Conservation (phyloP, 1,140 invertebrate species). For the Dendroctonus valens region DNA sequence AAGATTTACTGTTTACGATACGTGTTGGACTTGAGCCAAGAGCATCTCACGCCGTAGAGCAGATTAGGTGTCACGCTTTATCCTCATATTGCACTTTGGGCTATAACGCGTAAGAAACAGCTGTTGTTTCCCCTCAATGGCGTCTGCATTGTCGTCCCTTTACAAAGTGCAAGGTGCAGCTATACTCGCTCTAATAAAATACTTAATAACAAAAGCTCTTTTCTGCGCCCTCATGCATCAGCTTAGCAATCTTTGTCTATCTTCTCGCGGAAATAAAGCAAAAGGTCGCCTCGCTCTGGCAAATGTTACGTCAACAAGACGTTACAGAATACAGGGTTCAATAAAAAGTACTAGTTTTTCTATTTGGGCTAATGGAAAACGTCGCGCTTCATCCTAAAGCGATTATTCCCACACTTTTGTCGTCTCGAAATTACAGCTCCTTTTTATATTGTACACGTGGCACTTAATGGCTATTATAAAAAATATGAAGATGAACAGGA, state of each 20-base stretch:
- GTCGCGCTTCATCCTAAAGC: too few relatives aligned
- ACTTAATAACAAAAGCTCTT: constrained; percentile 28
- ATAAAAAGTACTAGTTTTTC: too few relatives aligned
- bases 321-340: neutral
- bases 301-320: neutral
- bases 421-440: too few relatives aligned
- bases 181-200: constrained; percentile 22
- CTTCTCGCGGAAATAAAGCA: constrained; percentile 5
- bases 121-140: constrained; percentile 30
- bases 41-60: constrained; percentile 22
- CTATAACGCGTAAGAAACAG: constrained; percentile 33
- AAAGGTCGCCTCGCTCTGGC: constrained; percentile 1
- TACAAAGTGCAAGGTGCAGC: constrained; percentile 27
- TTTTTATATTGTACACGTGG: too few relatives aligned
- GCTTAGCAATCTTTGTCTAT: constrained; percentile 10
- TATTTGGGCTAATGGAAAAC: too few relatives aligned
- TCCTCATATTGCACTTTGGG: constrained; percentile 34
- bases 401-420: too few relatives aligned
- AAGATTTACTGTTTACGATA: constrained; percentile 32
- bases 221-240: constrained; percentile 7
- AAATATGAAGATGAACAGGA: too few relatives aligned
- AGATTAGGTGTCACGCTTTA: constrained; percentile 34
- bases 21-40: constrained; percentile 32
- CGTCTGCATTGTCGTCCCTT: constrained; percentile 23
- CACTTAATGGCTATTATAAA: too few relatives aligned